A percentile compares a stretch with the other conserved stretches of the same genome.
phyloP scores from a whole-genome alignment of 23 tunicate species.

The Styela plicata region DNA sequence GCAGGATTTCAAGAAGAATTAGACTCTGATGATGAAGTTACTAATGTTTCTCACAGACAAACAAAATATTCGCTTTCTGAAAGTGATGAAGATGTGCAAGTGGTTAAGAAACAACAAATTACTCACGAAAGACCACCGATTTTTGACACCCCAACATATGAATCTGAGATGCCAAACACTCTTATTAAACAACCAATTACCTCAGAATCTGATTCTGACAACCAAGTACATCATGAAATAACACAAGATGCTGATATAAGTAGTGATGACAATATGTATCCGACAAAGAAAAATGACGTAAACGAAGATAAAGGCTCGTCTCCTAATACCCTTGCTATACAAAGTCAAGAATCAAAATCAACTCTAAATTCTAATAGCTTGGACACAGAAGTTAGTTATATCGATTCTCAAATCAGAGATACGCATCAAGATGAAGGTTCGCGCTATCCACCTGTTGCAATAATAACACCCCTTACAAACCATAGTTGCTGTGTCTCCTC shows the following conservation, averaged over 20 bases:
- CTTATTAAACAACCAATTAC: background rate
- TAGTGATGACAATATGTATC: constrained; percentile 5
- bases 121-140: background rate
- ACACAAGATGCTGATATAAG: background rate
- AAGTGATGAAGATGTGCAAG: background rate
- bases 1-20: constrained; percentile 81
- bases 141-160: too few species aligned
- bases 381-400: too few species aligned
- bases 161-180: background rate
- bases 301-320: too few species aligned
- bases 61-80: background rate
- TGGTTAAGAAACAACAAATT: background rate
- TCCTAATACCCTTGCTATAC: too few species aligned
- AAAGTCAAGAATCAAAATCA: too few species aligned
- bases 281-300: too few species aligned
- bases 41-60: background rate
- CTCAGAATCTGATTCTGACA: background rate
- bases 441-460: background rate
- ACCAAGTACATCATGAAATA: background rate
- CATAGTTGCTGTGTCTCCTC: background rate
- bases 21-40: constrained; percentile 60
- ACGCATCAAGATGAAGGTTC: background rate
- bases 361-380: too few species aligned
- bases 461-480: background rate
- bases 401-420: too few species aligned